Evolutionary conservation across 2,113 vertebrate species (phyloP).

Genomic region (Rallus limicola): DNA sequence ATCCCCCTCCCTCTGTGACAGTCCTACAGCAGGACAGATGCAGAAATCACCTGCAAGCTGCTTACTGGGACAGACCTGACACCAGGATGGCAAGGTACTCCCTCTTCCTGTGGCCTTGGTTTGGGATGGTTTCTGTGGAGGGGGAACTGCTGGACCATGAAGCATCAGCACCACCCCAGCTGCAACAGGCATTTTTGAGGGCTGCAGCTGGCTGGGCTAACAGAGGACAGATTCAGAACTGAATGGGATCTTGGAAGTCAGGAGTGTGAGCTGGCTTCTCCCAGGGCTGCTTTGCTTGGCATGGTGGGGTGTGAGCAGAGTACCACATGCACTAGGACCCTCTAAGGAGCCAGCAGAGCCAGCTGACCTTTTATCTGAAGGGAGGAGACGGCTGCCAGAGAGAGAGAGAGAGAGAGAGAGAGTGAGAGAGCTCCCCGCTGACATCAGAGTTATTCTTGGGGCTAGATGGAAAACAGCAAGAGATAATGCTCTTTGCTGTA

Average conservation of each 20-base stretch:
- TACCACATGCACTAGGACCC: fast-evolving
- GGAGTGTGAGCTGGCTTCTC: neutral
- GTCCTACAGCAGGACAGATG: neutral
- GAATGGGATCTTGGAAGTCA: neutral
- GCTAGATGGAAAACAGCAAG: constrained; percentile 20
- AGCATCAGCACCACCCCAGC: fast-evolving
- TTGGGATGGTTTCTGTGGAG: neutral
- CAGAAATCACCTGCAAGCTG: neutral
- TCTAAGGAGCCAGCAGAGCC: neutral
- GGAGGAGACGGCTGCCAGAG: constrained; percentile 9
- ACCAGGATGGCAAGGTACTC: neutral
- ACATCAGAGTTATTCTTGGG: constrained; percentile 68
- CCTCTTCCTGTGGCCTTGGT: fast-evolving
- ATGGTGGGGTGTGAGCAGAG: neutral
- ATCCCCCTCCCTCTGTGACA: neutral
- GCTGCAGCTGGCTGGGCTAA: neutral
- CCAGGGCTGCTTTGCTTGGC: neutral
- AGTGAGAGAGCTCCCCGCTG: neutral
- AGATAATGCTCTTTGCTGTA: constrained; percentile 40
- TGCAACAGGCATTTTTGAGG: neutral
- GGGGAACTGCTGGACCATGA: fast-evolving
- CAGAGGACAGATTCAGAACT: neutral
- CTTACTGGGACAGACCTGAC: neutral
- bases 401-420: constrained; percentile 18
- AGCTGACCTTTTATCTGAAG: constrained; percentile 57